Evolutionary conservation across 1,140 invertebrate genomes (phyloP).

Genomic region (Saxidomus purpurata): DNA sequence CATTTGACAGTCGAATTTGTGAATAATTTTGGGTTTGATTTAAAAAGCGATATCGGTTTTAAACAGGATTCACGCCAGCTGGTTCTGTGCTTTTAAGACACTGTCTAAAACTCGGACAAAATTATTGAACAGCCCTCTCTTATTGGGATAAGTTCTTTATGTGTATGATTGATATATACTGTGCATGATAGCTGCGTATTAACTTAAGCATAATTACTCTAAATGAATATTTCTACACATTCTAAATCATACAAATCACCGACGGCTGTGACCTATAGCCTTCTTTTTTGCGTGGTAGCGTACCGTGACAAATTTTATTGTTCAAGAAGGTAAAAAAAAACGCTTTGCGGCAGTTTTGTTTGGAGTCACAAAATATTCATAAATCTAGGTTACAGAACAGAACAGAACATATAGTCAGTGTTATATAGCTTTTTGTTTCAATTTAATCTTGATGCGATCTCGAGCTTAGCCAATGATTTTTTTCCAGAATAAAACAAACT

Average conservation of each 20-base stretch:
- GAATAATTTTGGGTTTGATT: too few species aligned
- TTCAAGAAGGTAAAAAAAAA: slow-evolving; percentile 7
- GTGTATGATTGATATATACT: slow-evolving; percentile 57
- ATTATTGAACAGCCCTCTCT: slow-evolving; percentile 20
- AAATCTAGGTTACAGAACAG: slow-evolving; percentile 30
- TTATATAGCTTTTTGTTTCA: not conserved
- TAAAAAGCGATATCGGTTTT: too few species aligned
- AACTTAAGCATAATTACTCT: slow-evolving; percentile 52
- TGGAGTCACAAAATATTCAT: not conserved
- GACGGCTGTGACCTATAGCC: slow-evolving; percentile 41
- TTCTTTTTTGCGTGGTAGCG: not conserved
- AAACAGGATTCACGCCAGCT: too few species aligned
- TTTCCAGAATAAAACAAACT: too few species aligned
- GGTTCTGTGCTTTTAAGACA: too few species aligned
- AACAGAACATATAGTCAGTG: not conserved
- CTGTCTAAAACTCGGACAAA: too few species aligned
- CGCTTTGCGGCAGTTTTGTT: slow-evolving; percentile 14
- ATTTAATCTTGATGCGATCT: too few species aligned
- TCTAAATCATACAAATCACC: slow-evolving; percentile 54
- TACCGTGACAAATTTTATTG: slow-evolving; percentile 58
- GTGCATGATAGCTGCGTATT: slow-evolving; percentile 64
- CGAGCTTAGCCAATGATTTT: too few species aligned
- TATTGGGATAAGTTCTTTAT: slow-evolving; percentile 8
- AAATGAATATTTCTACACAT: slow-evolving; percentile 69
- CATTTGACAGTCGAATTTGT: too few species aligned